Evolutionary conservation across 2,888 invertebrate species (phyloP), one percentile per base, ranked within the genome.

Genomic region (Coleophora flavipennella): DNA sequence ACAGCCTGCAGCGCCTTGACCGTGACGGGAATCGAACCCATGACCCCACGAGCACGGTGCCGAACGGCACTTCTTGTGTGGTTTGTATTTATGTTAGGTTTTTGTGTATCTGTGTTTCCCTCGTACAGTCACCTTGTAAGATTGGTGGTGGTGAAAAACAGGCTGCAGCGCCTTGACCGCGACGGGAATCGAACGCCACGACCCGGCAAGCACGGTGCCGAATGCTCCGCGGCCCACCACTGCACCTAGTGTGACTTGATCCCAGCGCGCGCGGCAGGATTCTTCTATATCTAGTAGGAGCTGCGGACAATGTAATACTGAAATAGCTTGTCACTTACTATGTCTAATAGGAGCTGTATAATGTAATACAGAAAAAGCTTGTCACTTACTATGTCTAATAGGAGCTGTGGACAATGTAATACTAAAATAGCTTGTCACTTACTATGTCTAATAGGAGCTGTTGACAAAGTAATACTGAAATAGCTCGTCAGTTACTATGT

Each of bases 151-250:
- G 59, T 41, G 1, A 43, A 94, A 92, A 8, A 96, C 95, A 0
- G 98, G 97, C 70, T 97, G 97, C 42, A 98, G 76, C 89, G 97
- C 96, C 81, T 99, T 99, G 83, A 98, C 91, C 0, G 99, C 98
- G 1, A 97, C 44, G 11, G 36, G 14, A 35, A 36, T 3, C 32
- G 39, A n/a, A 10, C 38, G 11, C 26, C 68, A 3, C 51, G 51
- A 13, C 42, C 42, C 2, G 43, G 33, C 31, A 40, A 40, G 2
- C 78, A 8, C 99, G 55, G 98, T 97, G 0, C 99, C 99, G 84
- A 99, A 99, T 0, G 98, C 97, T 1, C 99, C 99, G n/a, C 97
- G 90, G 0, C 99, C 99, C 28, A 96, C 86, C 37, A 94, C 76
- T 0, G 89, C 86, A 0, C 91, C 91, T 42, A 93, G 87, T 33